Conservation (phyloP, 1,140 invertebrate species). For the Rhynchophorus ferrugineus region DNA sequence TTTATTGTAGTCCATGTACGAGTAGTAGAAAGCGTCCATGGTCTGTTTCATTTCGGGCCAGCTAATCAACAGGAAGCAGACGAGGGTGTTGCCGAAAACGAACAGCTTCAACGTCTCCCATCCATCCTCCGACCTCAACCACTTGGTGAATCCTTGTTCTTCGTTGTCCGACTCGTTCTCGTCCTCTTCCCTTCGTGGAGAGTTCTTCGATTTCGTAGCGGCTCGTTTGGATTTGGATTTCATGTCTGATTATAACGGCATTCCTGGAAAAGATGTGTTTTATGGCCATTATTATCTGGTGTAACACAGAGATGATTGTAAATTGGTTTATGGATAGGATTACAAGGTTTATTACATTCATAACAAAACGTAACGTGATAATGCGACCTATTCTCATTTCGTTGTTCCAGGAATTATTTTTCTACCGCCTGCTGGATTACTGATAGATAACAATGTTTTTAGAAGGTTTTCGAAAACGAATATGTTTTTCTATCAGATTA, state of each 20-base stretch:
- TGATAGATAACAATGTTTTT: too few species aligned
- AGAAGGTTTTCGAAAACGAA: too few species aligned
- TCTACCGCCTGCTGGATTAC: too few species aligned
- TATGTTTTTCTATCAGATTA: too few species aligned
- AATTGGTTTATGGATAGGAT: slow-evolving; percentile 7
- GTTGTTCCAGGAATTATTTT: too few species aligned
- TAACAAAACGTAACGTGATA: too few species aligned
- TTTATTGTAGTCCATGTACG: slow-evolving; percentile 31
- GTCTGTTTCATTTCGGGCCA: slow-evolving; percentile 48
- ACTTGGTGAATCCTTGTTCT: slow-evolving; percentile 47
- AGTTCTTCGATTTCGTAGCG: background rate
- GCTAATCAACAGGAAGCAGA: slow-evolving; percentile 48
- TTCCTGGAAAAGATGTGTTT: too few species aligned
- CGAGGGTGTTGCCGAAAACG: slow-evolving; percentile 49
- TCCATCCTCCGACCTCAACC: slow-evolving; percentile 48
- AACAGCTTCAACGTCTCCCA: slow-evolving; percentile 52
- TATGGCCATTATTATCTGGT: too few species aligned
- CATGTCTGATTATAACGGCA: background rate
- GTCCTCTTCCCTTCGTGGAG: background rate
- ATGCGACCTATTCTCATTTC: too few species aligned
- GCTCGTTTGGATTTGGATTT: slow-evolving; percentile 3
- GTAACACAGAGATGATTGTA: too few species aligned
- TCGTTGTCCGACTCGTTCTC: slow-evolving; percentile 17
- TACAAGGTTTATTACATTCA: background rate
- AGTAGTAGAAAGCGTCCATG: slow-evolving; percentile 39